phyloP scores from a whole-genome alignment of 2,113 vertebrate genomes.

The Vimba vimba region DNA sequence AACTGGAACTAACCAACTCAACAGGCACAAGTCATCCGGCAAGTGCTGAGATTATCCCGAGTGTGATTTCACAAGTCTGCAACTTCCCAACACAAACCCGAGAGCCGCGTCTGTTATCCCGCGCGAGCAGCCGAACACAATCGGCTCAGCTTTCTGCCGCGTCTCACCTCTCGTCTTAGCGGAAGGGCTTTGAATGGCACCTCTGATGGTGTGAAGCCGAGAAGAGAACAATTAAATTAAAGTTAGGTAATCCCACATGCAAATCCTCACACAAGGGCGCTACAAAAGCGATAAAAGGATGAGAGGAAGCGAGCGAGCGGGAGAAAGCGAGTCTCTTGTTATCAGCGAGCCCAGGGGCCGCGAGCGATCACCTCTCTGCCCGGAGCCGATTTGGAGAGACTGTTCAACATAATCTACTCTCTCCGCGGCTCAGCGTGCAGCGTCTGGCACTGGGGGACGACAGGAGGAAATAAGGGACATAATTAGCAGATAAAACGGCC shows the following conservation, averaged over 20 bases:
- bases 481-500: constrained; percentile 45
- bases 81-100: not conserved
- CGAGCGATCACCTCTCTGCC: constrained; percentile 43
- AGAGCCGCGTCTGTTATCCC: not conserved
- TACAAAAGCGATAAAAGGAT: constrained; percentile 30
- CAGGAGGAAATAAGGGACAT: constrained; percentile 26
- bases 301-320: constrained; percentile 20
- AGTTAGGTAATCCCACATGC: constrained; percentile 53
- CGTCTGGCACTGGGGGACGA: constrained; percentile 17
- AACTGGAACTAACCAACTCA: constrained; percentile 1
- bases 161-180: not conserved
- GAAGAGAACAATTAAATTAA: constrained; percentile 55
- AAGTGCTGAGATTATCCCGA: not conserved
- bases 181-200: constrained; percentile 13
- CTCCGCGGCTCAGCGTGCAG: not conserved
- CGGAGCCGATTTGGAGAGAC: constrained; percentile 42
- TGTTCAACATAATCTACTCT: constrained; percentile 52
- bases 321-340: constrained; percentile 17
- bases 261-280: constrained; percentile 44
- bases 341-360: constrained; percentile 29
- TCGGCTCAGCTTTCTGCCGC: not conserved
- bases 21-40: not conserved
- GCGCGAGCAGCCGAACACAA: not conserved
- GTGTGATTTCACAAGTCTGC: constrained; percentile 21
- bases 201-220: constrained; percentile 27